A percentile compares a stretch with the other conserved stretches of the same genome.
Conservation (phyloP, 2,888 invertebrate species). For the Lottia scabra region DNA sequence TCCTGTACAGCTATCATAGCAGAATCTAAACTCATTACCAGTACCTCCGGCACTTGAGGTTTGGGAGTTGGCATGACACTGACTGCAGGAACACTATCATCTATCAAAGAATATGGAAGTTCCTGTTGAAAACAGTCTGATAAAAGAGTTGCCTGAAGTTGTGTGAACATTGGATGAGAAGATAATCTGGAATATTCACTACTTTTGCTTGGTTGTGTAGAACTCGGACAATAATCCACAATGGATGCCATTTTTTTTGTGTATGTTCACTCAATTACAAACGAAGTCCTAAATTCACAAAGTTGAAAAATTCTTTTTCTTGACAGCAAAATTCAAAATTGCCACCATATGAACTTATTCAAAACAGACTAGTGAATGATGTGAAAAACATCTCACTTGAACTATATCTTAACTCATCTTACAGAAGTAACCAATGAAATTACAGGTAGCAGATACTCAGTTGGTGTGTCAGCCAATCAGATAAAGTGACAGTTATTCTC, state of each 20-base stretch:
- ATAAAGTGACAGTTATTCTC: too few relatives aligned
- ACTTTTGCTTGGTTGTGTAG: background rate
- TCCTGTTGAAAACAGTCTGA: constrained; percentile 38
- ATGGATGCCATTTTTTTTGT: constrained; percentile 26
- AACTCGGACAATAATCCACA: constrained; percentile 12
- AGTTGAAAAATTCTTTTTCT: too few relatives aligned
- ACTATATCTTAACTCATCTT: too few relatives aligned
- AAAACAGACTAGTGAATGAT: too few relatives aligned
- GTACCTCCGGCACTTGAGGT: constrained; percentile 16
- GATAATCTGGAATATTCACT: constrained; percentile 29
- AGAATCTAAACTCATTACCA: constrained; percentile 30
- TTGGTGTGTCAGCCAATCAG: too few relatives aligned
- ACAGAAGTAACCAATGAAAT: too few relatives aligned
- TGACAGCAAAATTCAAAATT: too few relatives aligned
- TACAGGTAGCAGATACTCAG: too few relatives aligned
- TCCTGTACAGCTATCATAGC: constrained; percentile 56
- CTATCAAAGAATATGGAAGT: constrained; percentile 25
- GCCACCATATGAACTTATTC: too few relatives aligned
- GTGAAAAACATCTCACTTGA: too few relatives aligned
- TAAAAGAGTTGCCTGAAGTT: constrained; percentile 49
- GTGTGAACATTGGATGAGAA: constrained; percentile 60
- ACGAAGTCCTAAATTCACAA: too few relatives aligned
- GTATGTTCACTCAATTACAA: background rate
- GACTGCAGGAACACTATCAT: background rate
- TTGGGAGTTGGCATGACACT: constrained; percentile 9